Base-by-base conservation (phyloP, 1,140 invertebrate species). In the Vollenhovia emeryi region DNA sequence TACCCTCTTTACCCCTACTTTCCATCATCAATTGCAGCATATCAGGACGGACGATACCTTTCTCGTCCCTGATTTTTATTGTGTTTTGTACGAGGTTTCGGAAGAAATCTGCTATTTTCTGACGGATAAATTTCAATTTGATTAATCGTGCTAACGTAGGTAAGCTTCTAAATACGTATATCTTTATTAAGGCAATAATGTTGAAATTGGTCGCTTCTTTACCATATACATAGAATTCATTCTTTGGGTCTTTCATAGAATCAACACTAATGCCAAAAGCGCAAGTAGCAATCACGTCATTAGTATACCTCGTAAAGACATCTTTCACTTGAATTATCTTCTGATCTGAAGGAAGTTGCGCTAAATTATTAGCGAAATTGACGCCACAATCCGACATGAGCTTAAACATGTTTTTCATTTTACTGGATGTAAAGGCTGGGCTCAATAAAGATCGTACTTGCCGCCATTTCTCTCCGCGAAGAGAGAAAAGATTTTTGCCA, bases 381-480 rank as follows among this genome's bases (percentile, higher is more conserved):
- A 0, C 43, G 0, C 40, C 80, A 30, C 83, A 92, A 0, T 88
- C 57, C 0, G 84, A 60, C 79, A 92, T 88, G 0, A 91, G n/a
- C 3, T 87, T 82, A 80, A 93, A 95, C 91, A 94, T 94, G 0
- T 50, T 62, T 74, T 92, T 94, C 89, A 95, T 89, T 86, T 95
- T 95, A 21, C 90, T 93, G 36, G 89, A 89, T 0, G 94, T 95
- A 68, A 95, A 95, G 3, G 91, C 90, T 21, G 93, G 94, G 33
- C 92, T 93, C 7, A 95, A 52, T 11, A 93, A 86, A 15, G 62
- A 78, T 48, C 95, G 85, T 48, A 95, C 90, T 79, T 93, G 74
- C 36, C 91, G 92, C 94, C 95, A 95, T 73, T 86, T 91, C 21
- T 95, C 86, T n/a, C 87, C 92, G 55, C 57, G 86, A 33, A 94